Percentiles rank a stretch among this genome's conserved stretches.
Conservation (phyloP, 2,797 vertebrate genomes). For the Mus caroli region DNA sequence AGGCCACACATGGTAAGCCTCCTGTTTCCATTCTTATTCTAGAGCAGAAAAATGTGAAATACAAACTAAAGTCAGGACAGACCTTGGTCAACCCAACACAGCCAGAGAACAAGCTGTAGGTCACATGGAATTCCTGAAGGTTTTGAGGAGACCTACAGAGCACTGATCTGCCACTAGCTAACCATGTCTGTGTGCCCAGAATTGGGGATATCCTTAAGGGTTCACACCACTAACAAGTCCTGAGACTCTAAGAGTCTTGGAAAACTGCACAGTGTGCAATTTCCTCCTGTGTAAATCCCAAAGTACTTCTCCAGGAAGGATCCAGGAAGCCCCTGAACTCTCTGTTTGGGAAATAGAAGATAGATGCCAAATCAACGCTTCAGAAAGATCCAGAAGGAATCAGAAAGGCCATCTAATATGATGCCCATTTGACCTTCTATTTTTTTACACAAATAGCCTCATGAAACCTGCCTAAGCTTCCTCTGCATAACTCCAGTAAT, state of each 20-base stretch:
- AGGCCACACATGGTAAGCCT: background rate
- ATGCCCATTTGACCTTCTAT: background rate
- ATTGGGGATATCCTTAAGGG: rapidly evolving
- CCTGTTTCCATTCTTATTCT: rapidly evolving
- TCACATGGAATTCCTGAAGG: background rate
- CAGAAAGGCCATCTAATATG: background rate
- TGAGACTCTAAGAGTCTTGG: background rate
- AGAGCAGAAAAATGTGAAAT: background rate
- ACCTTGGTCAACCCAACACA: background rate
- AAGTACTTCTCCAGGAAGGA: background rate
- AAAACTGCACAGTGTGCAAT: background rate
- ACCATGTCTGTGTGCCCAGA: rapidly evolving
- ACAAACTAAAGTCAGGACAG: no score
- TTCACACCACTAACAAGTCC: rapidly evolving
- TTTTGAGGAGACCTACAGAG: background rate
- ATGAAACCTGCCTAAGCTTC: background rate
- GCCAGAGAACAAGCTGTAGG: background rate
- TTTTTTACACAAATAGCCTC: background rate
- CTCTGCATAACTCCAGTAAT: background rate
- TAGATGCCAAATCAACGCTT: background rate
- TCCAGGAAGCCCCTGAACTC: background rate
- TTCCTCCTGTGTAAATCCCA: background rate
- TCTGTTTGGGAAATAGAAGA: background rate
- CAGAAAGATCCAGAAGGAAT: background rate
- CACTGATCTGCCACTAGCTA: rapidly evolving